Conservation (phyloP, 1,140 invertebrate species). For the Heterodera carotae region DNA sequence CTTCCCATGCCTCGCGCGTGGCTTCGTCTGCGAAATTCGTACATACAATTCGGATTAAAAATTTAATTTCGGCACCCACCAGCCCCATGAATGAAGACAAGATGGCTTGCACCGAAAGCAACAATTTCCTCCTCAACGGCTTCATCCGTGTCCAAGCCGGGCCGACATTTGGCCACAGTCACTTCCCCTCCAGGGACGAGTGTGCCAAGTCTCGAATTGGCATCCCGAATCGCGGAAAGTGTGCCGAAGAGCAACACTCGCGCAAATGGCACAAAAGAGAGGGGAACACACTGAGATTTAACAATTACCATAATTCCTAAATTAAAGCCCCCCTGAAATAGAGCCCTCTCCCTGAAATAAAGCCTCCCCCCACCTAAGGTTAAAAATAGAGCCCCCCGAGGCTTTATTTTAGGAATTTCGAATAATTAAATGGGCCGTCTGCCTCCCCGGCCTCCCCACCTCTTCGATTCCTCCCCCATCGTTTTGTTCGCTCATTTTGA, state of each 20-base stretch:
- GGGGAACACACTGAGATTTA: too few relatives aligned
- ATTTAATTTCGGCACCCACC: background rate
- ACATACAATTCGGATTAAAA: background rate
- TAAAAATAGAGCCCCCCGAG: too few relatives aligned
- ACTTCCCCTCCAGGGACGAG: background rate
- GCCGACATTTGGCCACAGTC: background rate
- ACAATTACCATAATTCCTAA: too few relatives aligned
- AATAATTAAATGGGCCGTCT: too few relatives aligned
- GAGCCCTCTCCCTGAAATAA: too few relatives aligned
- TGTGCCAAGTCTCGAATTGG: background rate
- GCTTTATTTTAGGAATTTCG: too few relatives aligned
- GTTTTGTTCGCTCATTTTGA: background rate
- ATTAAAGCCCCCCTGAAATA: too few relatives aligned
- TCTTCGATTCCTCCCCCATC: background rate
- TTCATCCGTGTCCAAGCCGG: background rate
- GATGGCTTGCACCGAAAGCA: conserved; percentile 1
- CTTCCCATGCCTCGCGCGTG: conserved; percentile 8
- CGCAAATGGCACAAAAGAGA: background rate
- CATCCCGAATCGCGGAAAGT: background rate
- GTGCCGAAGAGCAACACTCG: background rate
- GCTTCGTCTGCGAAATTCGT: background rate
- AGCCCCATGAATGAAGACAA: conserved; percentile 1
- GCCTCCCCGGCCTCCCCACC: too few relatives aligned
- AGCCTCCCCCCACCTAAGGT: too few relatives aligned
- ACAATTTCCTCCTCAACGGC: conserved; percentile 3